Conservation (phyloP, 2,797 vertebrate species). For the Trematomus bernacchii region DNA sequence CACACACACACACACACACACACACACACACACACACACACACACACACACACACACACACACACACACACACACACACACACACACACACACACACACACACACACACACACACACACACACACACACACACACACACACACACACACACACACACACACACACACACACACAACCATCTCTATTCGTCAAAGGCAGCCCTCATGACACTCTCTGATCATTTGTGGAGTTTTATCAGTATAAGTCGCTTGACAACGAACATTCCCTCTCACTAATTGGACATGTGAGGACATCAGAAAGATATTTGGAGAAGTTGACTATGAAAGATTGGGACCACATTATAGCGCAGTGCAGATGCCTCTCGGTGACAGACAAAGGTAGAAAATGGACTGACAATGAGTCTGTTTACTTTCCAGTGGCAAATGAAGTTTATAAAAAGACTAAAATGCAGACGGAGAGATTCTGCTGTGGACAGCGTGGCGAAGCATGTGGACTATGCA, state of each 20-base stretch:
- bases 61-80: background rate
- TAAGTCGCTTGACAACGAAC: background rate
- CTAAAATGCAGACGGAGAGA: slow-evolving; percentile 55
- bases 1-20: background rate
- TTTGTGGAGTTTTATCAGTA: background rate
- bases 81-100: background rate
- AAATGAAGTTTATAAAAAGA: slow-evolving; percentile 77
- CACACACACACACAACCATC: background rate
- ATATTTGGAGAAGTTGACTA: background rate
- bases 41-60: background rate
- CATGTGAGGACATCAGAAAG: background rate
- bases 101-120: background rate
- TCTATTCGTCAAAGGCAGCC: slow-evolving; percentile 3
- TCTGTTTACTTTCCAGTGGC: slow-evolving; percentile 45
- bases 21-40: no score
- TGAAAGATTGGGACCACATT: background rate
- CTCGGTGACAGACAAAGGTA: background rate
- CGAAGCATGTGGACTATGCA: slow-evolving; percentile 66
- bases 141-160: background rate
- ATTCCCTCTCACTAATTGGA: background rate
- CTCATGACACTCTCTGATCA: background rate
- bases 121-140: background rate
- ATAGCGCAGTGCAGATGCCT: slow-evolving; percentile 4
- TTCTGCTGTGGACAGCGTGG: slow-evolving; percentile 56
- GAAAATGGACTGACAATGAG: slow-evolving; percentile 36